Conservation (phyloP, 2,888 invertebrate species). For the Andricus curvator region DNA sequence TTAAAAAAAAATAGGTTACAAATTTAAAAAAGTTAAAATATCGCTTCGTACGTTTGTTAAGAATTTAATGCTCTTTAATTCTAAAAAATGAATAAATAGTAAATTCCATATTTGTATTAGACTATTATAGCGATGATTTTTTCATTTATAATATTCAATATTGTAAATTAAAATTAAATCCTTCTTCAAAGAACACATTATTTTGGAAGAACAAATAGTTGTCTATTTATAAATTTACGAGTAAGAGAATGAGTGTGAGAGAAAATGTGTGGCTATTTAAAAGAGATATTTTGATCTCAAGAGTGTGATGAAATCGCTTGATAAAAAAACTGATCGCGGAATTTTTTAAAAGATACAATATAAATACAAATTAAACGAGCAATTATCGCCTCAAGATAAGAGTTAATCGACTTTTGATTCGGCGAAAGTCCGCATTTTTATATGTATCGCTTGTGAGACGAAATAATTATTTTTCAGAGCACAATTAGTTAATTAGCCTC, state of each 20-base stretch:
- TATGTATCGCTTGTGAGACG: slow-evolving; percentile 9
- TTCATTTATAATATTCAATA: not conserved
- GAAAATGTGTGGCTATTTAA: not conserved
- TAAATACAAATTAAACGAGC: slow-evolving; percentile 37
- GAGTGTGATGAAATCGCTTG: slow-evolving; percentile 18
- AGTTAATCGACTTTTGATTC: slow-evolving; percentile 36
- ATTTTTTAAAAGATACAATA: slow-evolving; percentile 27
- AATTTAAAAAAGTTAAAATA: no score
- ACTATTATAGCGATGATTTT: no score
- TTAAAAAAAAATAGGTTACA: no score
- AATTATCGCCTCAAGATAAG: slow-evolving; percentile 24
- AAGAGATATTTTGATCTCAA: slow-evolving; percentile 9
- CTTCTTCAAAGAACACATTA: not conserved
- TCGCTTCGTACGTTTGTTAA: no score
- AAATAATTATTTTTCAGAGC: slow-evolving; percentile 34
- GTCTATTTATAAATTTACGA: not conserved
- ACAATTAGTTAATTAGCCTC: slow-evolving; percentile 26
- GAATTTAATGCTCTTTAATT: no score
- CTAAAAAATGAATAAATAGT: no score
- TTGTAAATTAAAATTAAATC: not conserved
- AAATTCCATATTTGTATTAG: no score
- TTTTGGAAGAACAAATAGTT: not conserved
- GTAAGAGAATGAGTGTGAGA: not conserved
- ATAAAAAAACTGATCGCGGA: slow-evolving; percentile 10
- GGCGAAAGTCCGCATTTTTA: slow-evolving; percentile 26